phyloP scores from a whole-genome alignment of 2,113 vertebrate genomes.

The Anarrhichthys ocellatus region DNA sequence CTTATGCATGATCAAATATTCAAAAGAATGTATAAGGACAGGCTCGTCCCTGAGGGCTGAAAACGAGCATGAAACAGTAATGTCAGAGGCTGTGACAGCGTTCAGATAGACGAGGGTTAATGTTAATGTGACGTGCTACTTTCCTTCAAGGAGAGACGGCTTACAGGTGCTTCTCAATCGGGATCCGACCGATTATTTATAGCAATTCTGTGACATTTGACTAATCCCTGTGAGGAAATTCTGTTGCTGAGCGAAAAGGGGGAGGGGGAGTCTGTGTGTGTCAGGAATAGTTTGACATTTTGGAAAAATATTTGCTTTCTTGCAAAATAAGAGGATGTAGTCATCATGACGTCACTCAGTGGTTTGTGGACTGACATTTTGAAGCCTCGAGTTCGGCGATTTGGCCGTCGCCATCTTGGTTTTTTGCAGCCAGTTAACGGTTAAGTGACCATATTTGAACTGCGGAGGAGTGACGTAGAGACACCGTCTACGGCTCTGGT shows the following conservation, averaged over 20 bases:
- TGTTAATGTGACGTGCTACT: conserved; percentile 39
- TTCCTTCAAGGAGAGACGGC: conserved; percentile 15
- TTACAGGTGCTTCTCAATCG: conserved; percentile 14
- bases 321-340: background rate
- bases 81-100: conserved; percentile 32
- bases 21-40: conserved; percentile 37
- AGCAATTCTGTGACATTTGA: conserved; percentile 37
- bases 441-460: too few species aligned
- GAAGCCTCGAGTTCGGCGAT: too few species aligned
- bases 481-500: too few species aligned
- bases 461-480: too few species aligned
- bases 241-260: conserved; percentile 30
- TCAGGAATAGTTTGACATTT: background rate
- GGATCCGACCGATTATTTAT: conserved; percentile 27
- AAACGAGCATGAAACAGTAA: conserved; percentile 16
- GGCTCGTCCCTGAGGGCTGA: conserved; percentile 11
- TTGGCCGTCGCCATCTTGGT: too few species aligned
- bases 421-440: too few species aligned
- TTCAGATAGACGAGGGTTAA: conserved; percentile 30
- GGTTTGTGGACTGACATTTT: too few species aligned
- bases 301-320: background rate
- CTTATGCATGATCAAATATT: conserved; percentile 23
- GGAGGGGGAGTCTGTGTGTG: background rate
- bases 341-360: too few species aligned
- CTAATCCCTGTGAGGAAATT: conserved; percentile 1